Evolutionary conservation across 2,888 invertebrate genomes (phyloP).

Genomic region (Caenorhabditis panamensis): DNA sequence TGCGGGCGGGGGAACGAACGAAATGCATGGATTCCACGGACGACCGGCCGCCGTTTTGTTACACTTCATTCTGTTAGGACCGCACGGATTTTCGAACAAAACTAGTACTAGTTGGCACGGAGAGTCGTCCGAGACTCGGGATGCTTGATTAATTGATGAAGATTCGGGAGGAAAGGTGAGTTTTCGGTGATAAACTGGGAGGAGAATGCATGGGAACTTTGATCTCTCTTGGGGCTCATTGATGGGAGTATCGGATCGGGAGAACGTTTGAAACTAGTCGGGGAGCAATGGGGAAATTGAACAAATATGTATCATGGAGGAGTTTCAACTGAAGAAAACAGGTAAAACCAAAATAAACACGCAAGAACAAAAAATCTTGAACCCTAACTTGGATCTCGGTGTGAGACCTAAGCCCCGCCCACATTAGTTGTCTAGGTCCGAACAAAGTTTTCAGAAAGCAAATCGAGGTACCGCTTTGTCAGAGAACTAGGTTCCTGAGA

Average conservation of each 20-base stretch:
- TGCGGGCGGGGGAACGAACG: constrained; percentile 12
- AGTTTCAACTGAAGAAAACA: too few species aligned
- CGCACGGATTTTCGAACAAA: constrained; percentile 25
- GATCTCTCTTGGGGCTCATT: background rate
- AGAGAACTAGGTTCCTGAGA: too few species aligned
- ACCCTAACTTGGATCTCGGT: too few species aligned
- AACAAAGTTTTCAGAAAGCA: too few species aligned
- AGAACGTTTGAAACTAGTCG: background rate
- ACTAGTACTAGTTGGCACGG: constrained; percentile 60
- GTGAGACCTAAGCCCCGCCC: too few species aligned
- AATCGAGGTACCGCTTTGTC: too few species aligned
- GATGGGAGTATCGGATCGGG: background rate
- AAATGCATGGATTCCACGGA: constrained; percentile 42
- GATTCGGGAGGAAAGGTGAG: constrained; percentile 11
- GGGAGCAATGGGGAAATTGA: background rate
- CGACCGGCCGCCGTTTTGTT: constrained; percentile 38
- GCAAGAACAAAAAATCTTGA: too few species aligned
- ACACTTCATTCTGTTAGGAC: constrained; percentile 27
- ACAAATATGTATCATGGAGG: too few species aligned
- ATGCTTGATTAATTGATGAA: constrained; percentile 6
- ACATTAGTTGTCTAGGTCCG: too few species aligned
- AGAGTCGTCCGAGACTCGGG: background rate
- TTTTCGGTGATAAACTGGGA: background rate
- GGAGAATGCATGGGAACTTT: background rate
- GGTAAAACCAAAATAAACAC: too few species aligned